Base-by-base conservation (phyloP, 2,888 invertebrate species). In the Drosophila picticornis region DNA sequence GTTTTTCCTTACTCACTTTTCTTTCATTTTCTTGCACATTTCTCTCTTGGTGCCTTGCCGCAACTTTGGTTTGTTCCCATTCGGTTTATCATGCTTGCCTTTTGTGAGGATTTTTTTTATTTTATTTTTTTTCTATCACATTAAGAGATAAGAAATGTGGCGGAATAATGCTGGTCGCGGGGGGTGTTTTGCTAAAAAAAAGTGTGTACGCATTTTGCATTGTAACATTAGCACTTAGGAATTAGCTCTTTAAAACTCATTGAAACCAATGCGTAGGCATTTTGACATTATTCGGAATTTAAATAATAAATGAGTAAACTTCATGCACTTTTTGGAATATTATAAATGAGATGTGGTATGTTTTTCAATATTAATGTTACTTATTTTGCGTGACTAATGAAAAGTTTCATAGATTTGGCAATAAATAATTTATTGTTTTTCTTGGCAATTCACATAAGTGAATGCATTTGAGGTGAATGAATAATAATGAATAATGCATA, bases 121-220 rank as follows among this genome's bases (percentile, higher is more conserved):
- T 11, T 34, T 16, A 11, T 13, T 34, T 31, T 31, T 16, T 25
- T n/a, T 25, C 11, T n/a, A 46, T 66, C 63, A 61, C 63, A 75
- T 75, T 75, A 75, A 53, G 66, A 52, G 77, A 71, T 67, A 80
- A 67, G 60, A 66, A 64, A 64, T 65, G 66, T 75, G 61, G 34
- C 5, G n/a, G 36, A 36, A n/a, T n/a, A 46, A 22, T 46, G 46
- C n/a, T 38, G 19, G 7, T 27, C 13, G 13, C 10, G 50, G 13
- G 50, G 50, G 9, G 31, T 53, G 29, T 57, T 25, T 53, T 40
- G 57, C 40, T 27, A 19, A 51, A 61, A 64, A 61, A 64, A 25
- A 16, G 16, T 2, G 11, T n/a, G 13, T 11, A 0, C 55, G 6
- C 32, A 46, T 58, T 69, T 52, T 69, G 36, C 59, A 52, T 11